Conservation (phyloP, 2,113 vertebrate species). For the Anguilla japonica region DNA sequence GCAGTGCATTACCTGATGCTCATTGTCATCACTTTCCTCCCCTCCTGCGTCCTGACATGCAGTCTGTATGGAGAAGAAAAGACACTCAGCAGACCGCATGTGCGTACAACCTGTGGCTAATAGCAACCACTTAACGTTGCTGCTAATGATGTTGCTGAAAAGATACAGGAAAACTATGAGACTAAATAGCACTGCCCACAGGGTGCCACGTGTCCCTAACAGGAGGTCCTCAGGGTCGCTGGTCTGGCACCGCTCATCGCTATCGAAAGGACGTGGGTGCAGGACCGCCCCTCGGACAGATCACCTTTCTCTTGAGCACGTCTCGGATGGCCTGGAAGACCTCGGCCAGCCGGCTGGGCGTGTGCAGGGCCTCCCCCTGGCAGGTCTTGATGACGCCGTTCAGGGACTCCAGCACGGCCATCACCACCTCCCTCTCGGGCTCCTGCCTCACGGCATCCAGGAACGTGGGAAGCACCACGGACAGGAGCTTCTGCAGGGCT, state of each 20-base stretch:
- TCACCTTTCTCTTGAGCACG: conserved; percentile 82
- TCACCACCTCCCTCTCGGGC: conserved; percentile 78
- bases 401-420: conserved; percentile 78
- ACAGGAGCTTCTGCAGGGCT: conserved; percentile 75
- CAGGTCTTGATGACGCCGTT: conserved; percentile 73
- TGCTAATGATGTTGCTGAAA: not conserved
- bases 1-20: conserved; percentile 71
- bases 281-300: not conserved
- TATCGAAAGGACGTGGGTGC: not conserved
- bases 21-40: conserved; percentile 75
- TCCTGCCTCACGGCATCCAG: conserved; percentile 69
- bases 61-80: conserved; percentile 57
- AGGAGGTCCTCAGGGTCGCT: not conserved
- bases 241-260: not conserved
- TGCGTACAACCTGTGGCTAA: not conserved
- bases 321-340: conserved; percentile 71
- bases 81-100: not conserved
- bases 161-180: not conserved
- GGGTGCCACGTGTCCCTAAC: not conserved
- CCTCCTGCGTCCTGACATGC: conserved; percentile 76
- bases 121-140: not conserved
- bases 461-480: conserved; percentile 71
- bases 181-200: not conserved
- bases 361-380: conserved; percentile 64
- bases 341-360: conserved; percentile 65